Conservation (phyloP, 2,113 vertebrate genomes). For the Mesocricetus auratus region DNA sequence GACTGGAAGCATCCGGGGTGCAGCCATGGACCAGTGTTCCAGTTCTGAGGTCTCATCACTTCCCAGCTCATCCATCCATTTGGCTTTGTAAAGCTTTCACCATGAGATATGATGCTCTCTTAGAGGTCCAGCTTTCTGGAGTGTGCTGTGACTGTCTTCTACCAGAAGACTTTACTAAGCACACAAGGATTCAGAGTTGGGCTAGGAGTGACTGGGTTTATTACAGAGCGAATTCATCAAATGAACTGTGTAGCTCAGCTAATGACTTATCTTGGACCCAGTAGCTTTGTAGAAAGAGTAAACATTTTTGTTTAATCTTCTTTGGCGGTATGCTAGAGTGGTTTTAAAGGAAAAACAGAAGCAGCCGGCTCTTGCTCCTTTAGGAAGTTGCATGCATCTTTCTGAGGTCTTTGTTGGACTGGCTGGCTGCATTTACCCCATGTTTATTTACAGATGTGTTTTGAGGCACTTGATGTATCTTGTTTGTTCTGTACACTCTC, state of each 20-base stretch:
- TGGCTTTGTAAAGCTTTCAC: background rate
- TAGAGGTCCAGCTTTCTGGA: constrained; percentile 36
- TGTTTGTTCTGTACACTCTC: background rate
- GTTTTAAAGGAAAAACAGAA: constrained; percentile 20
- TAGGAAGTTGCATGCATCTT: background rate
- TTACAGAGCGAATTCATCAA: constrained; percentile 36
- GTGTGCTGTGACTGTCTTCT: constrained; percentile 1
- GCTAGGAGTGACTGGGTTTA: background rate
- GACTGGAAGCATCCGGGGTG: background rate
- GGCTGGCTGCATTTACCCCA: background rate
- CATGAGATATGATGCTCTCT: background rate
- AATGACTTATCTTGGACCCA: constrained; percentile 48
- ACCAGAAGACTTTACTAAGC: background rate
- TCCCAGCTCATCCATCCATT: fast-evolving
- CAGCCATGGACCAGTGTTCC: background rate
- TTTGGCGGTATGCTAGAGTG: constrained; percentile 35
- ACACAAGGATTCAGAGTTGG: background rate
- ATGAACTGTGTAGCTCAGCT: constrained; percentile 29
- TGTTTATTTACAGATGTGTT: fast-evolving
- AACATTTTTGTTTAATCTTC: constrained; percentile 40
- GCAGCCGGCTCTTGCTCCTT: background rate
- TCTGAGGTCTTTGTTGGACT: background rate
- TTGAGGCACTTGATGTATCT: background rate
- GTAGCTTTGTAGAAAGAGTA: constrained; percentile 38
- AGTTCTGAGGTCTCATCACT: background rate